phyloP scores from a whole-genome alignment of 2,113 vertebrate species.

The Chionomys nivalis region DNA sequence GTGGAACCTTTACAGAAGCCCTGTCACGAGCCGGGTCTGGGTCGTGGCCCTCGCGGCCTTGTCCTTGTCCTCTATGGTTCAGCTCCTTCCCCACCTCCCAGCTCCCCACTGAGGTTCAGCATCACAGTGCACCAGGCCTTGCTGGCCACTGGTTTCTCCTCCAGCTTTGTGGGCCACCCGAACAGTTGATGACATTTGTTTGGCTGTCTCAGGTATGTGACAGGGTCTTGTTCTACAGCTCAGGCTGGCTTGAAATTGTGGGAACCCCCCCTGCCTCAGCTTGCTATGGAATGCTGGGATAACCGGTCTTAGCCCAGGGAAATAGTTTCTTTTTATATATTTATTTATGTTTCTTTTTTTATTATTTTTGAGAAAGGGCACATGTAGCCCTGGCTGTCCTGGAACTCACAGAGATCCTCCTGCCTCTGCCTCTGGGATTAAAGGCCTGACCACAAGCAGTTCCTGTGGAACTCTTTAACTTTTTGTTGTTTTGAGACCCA shows the following conservation, averaged over 20 bases:
- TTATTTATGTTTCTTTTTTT: background rate
- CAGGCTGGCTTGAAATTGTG: background rate
- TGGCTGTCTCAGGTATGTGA: background rate
- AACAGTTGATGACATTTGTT: background rate
- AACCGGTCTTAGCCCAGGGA: background rate
- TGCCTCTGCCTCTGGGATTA: background rate
- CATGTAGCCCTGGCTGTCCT: background rate
- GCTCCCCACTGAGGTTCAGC: background rate
- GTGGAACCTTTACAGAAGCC: background rate
- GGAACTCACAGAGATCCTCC: background rate
- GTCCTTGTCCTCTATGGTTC: background rate
- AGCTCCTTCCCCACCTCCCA: background rate
- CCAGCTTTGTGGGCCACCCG: background rate
- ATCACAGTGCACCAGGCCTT: too few species aligned
- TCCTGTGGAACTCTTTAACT: background rate
- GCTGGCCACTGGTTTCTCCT: background rate
- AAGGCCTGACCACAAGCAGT: background rate
- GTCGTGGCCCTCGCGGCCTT: background rate
- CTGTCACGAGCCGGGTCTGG: background rate
- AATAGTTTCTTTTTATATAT: background rate
- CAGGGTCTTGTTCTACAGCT: background rate
- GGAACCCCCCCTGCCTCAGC: background rate
- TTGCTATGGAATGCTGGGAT: background rate
- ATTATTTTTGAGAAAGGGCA: too few species aligned
- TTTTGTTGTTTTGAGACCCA: background rate